phyloP scores from a whole-genome alignment of 2,797 vertebrate species.

The Heterohyrax brucei region DNA sequence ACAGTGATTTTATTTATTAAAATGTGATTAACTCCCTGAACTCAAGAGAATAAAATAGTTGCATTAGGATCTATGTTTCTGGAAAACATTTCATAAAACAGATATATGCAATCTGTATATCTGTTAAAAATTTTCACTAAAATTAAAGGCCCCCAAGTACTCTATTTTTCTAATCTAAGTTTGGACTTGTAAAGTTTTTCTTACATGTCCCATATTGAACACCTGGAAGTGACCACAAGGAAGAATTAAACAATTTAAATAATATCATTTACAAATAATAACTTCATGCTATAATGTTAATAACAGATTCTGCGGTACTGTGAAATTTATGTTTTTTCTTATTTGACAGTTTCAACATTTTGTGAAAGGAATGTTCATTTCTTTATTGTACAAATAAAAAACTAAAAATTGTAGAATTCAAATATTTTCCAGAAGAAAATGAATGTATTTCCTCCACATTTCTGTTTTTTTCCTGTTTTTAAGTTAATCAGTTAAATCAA shows the following conservation, averaged over 20 bases:
- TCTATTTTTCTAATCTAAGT: not conserved
- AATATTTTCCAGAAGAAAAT: not conserved
- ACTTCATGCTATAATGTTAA: not conserved
- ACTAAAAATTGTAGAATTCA: not conserved
- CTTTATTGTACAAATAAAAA: not conserved
- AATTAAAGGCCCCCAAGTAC: not conserved
- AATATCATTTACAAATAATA: not conserved
- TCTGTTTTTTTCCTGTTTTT: not conserved
- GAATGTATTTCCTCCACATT: not conserved
- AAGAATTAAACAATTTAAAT: not conserved
- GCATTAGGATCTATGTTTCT: not conserved
- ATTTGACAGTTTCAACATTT: not conserved
- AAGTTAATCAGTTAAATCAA: too few species aligned
- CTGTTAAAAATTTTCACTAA: conserved; percentile 25
- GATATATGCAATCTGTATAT: not conserved
- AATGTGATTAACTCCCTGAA: not conserved
- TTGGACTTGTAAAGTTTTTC: not conserved
- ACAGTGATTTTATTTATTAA: not conserved
- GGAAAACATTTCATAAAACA: conserved; percentile 3
- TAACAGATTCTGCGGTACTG: not conserved
- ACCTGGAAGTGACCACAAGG: not conserved
- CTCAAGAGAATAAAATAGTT: not conserved
- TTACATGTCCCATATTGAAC: not conserved
- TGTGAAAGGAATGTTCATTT: not conserved
- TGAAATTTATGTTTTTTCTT: not conserved